Evolutionary conservation across 2,113 vertebrate species (phyloP), one percentile per base, ranked within the genome.

Genomic region (Phylloscopus trochilus): DNA sequence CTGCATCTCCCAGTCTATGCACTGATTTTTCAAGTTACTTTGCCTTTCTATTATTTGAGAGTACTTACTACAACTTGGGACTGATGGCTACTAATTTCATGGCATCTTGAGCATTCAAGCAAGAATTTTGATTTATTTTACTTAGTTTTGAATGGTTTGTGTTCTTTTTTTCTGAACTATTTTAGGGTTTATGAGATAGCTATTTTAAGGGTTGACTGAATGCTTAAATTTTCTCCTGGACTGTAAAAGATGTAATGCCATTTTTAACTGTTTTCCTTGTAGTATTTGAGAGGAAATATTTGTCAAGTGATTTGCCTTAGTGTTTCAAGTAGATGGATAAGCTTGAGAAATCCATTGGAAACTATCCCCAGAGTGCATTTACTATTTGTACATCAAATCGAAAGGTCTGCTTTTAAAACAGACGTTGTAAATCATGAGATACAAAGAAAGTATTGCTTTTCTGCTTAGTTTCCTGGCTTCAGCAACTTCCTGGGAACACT

Each of bases 321-420:
- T 47, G 37, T 66, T 82, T 47, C n/a, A 80, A 47, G 28, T 43
- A 84, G 58, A 89, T 62, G 37, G 28, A 87, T 94, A 83, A 91
- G 26, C 67, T 55, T 66, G 67, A 91, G 58, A 91, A 85, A 82
- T 63, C 51, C 70, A 92, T 90, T 94, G 95, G 81, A 94, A 95
- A 91, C 49, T 82, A 49, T 73, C 41, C 78, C 62, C 41, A 82
- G 87, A 90, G 62, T 59, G 21, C 63, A 83, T 91, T 95, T 93
- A 83, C 39, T 86, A 62, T 92, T 94, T 94, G 63, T 80, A 73
- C 58, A 62, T 69, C 41, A 85, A 89, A 73, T 58, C 2, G 31
- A 91, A 96, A 91, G 53, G 7, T 55, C 59, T 74, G 24, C 73
- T 83, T 89, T 94, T 84, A 89, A 83, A 96, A 81, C 4, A 90